A percentile compares a stretch with the other conserved stretches of the same genome.
Conservation (phyloP, 2,888 invertebrate species). For the Orthosia gothica region DNA sequence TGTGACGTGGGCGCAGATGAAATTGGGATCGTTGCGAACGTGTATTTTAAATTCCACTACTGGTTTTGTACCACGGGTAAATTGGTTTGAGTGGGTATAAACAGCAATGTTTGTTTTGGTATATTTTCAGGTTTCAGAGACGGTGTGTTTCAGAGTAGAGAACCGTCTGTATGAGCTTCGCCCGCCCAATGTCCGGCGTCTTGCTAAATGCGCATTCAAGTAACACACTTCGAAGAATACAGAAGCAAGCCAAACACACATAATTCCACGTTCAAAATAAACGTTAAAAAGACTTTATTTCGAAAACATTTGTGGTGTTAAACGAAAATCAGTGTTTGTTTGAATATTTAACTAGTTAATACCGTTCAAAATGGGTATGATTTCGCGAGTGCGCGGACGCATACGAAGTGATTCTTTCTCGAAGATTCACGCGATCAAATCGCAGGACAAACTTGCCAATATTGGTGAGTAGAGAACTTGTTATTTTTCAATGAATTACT, state of each 20-base stretch:
- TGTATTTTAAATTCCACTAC: constrained; percentile 64
- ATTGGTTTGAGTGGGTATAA: constrained; percentile 18
- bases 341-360: constrained; percentile 34
- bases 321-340: constrained; percentile 54
- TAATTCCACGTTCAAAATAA: constrained; percentile 44
- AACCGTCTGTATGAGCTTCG: constrained; percentile 75
- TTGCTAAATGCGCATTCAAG: constrained; percentile 84
- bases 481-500: not conserved
- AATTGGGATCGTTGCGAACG: constrained; percentile 1
- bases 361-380: constrained; percentile 92
- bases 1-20: constrained; percentile 60
- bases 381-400: constrained; percentile 93
- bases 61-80: constrained; percentile 20
- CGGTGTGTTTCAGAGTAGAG: constrained; percentile 48
- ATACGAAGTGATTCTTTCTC: constrained; percentile 92
- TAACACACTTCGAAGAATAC: constrained; percentile 78
- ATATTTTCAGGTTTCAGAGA: constrained; percentile 48
- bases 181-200: constrained; percentile 78
- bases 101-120: constrained; percentile 68
- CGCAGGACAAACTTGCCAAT: constrained; percentile 94
- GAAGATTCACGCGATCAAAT: constrained; percentile 92
- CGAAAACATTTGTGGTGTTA: constrained; percentile 46
- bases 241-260: constrained; percentile 68
- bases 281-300: constrained; percentile 24
- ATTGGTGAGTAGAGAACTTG: constrained; percentile 88